Conservation (phyloP, 2,797 vertebrate species). For the Microctenopoma steveboyesi region DNA sequence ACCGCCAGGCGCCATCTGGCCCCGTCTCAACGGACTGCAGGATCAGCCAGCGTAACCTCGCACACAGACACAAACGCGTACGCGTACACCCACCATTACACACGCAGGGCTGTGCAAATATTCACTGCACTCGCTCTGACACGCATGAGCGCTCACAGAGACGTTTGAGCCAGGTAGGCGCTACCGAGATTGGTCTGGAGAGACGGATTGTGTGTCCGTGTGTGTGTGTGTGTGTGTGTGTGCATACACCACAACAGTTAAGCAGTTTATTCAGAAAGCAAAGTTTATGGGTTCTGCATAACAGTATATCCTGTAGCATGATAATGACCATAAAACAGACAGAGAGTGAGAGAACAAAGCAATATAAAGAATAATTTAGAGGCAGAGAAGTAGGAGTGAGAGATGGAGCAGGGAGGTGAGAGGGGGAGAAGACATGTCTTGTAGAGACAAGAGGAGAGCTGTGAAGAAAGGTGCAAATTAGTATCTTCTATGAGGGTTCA, state of each 20-base stretch:
- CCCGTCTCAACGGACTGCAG: slow-evolving; percentile 62
- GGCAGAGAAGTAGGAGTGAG: slow-evolving; percentile 44
- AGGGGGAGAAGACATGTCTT: slow-evolving; percentile 44
- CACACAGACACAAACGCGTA: slow-evolving; percentile 47
- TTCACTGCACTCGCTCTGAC: slow-evolving; percentile 46
- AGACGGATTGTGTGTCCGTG: slow-evolving; percentile 38
- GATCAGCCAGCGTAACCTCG: slow-evolving; percentile 70
- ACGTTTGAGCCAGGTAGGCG: slow-evolving; percentile 61
- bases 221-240: slow-evolving; percentile 13
- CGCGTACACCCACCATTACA: slow-evolving; percentile 40
- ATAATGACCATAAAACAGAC: slow-evolving; percentile 58
- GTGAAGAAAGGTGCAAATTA: slow-evolving; percentile 76
- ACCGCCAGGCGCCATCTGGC: slow-evolving; percentile 79
- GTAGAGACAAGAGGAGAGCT: slow-evolving; percentile 60
- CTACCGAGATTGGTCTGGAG: slow-evolving; percentile 55
- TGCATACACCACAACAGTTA: slow-evolving; percentile 42
- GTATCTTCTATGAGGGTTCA: slow-evolving; percentile 70
- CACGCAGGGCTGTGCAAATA: slow-evolving; percentile 50
- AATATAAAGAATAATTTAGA: slow-evolving; percentile 54
- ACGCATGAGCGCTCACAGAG: slow-evolving; percentile 52
- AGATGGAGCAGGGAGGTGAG: slow-evolving; percentile 33
- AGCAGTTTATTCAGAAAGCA: slow-evolving; percentile 65
- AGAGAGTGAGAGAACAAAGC: slow-evolving; percentile 46
- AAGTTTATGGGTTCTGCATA: slow-evolving; percentile 58
- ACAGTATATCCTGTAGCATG: slow-evolving; percentile 61